These are phyloP conservation scores for Pseudochaenichthys georgianus DNA, from an alignment of 2,797 vertebrate genomes.

Conservation along the genomic window DNA sequence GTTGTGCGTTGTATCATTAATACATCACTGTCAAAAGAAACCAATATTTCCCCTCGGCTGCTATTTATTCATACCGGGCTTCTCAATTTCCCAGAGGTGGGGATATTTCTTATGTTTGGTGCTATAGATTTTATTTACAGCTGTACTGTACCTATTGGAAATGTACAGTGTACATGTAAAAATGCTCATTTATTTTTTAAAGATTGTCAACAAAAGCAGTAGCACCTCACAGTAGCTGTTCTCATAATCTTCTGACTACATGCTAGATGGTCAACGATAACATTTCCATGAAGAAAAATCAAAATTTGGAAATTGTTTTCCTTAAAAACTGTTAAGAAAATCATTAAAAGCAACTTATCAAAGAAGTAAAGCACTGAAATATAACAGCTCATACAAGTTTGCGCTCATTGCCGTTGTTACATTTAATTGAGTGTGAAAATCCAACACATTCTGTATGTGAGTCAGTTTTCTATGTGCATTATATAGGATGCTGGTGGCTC, in stretches of 20 bases:
- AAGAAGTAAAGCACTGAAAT: neutral
- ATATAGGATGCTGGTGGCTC: slow-evolving; percentile 37
- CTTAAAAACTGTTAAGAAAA: neutral
- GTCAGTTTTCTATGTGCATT: slow-evolving; percentile 36
- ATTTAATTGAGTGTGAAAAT: slow-evolving; percentile 32
- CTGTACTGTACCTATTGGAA: neutral
- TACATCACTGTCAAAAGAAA: slow-evolving; percentile 65
- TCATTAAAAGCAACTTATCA: neutral
- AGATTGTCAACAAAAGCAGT: neutral
- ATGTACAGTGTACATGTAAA: neutral
- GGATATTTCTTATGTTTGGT: slow-evolving; percentile 23
- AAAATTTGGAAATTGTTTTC: neutral
- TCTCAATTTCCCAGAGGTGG: neutral
- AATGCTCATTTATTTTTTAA: neutral
- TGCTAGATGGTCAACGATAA: neutral
- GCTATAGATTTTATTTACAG: neutral
- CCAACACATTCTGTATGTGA: neutral
- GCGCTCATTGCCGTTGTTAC: slow-evolving; percentile 11
- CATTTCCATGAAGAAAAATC: neutral
- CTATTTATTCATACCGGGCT: slow-evolving; percentile 30
- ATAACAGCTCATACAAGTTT: neutral
- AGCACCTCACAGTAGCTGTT: neutral
- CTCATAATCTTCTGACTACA: neutral
- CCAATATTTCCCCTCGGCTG: slow-evolving; percentile 33
- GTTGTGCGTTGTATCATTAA: slow-evolving; percentile 53